Percentiles rank a stretch among this genome's conserved stretches.
Conservation (phyloP, 2,797 vertebrate species). For the Anableps anableps region DNA sequence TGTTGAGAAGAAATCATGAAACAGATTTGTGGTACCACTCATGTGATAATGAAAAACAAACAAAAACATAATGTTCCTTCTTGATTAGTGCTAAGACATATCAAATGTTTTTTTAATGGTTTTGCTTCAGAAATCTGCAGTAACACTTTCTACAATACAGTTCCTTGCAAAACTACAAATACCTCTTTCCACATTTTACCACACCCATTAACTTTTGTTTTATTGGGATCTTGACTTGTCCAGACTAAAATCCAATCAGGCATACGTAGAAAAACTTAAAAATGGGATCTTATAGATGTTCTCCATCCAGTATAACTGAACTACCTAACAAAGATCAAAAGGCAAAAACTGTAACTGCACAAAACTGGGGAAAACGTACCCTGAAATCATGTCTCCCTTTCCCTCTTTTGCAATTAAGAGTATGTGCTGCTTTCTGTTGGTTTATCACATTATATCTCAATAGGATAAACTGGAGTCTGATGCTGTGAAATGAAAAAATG, state of each 20-base stretch:
- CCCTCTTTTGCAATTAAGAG: background rate
- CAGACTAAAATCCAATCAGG: background rate
- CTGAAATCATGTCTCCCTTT: background rate
- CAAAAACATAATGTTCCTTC: no score
- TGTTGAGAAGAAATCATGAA: slow-evolving; percentile 57
- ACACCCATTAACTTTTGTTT: no score
- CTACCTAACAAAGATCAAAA: background rate
- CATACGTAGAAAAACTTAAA: background rate
- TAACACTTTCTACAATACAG: no score
- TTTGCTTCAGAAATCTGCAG: no score
- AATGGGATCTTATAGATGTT: background rate
- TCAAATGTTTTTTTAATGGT: no score
- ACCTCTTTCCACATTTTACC: no score
- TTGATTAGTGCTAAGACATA: no score
- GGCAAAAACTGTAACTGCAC: background rate
- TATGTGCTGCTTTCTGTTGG: background rate
- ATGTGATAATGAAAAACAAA: no score
- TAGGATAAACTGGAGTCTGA: background rate
- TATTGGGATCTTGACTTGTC: no score
- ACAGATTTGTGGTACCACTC: slow-evolving; percentile 54
- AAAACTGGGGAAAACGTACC: background rate
- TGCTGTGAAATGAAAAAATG: background rate
- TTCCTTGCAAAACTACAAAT: no score
- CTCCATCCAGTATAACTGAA: background rate
- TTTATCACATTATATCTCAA: background rate